Base-by-base conservation (phyloP, 1,140 invertebrate species). In the Camponotus vicinus region DNA sequence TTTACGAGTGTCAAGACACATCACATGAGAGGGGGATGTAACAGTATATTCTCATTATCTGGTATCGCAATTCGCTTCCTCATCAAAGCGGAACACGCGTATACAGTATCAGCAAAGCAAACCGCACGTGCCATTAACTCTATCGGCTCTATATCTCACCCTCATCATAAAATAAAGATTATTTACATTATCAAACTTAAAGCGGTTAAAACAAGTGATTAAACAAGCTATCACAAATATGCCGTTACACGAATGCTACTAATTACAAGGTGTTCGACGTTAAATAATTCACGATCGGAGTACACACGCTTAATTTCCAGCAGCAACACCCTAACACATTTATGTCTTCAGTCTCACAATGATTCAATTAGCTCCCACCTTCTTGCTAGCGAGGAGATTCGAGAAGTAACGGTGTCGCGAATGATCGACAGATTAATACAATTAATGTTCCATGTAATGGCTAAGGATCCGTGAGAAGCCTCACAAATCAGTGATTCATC, bases 231-330 rank as follows among this genome's bases (percentile, higher is more conserved):
- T 52, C 15, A 42, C 7, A 13, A 63, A 52, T 18, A 27, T 1
- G 42, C 21, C 37, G 8, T 61, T 52, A 21, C 32, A 3, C 55
- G 11, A 27, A 11, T 15, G 52, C 34, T 40, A 59, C 3, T 18
- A 45, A 42, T 45, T 27, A 18, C 40, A 27, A 34, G 15, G 0
- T 45, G 15, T 9, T n/a, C 1, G 63, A 52, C 15, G 45, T 27
- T 55, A 55, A 71, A 64, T 64, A 77, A 77, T 77, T 76, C 42
- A 57, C 13, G 59, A 66, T 76, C 59, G 59, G 1, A 27, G 8
- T 61, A 40, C 13, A 7, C n/a, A 32, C 2, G 27, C 21, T 42
- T 42, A 61, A 61, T 76, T 61, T 13, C 55, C 3, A 13, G 7
- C 18, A 34, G 67, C 21, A 42, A 42, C 15, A 18, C 3, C 27